Evolutionary conservation across 2,888 invertebrate species (phyloP).

Genomic region (Diplolepis rosae): DNA sequence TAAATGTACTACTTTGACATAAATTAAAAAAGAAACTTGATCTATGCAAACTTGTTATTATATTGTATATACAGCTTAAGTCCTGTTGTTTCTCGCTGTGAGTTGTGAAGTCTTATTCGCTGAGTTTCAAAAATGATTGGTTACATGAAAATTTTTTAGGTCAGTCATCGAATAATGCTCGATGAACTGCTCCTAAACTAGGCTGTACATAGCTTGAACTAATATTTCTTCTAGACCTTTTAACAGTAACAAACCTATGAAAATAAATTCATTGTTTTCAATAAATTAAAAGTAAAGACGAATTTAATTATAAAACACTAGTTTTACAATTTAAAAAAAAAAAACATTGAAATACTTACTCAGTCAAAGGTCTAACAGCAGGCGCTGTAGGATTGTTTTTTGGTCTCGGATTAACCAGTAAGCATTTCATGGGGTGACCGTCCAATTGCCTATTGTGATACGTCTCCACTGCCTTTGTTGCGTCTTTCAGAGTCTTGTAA

Average conservation of each 20-base stretch:
- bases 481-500: conserved; percentile 89
- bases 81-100: not conserved
- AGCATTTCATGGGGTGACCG: conserved; percentile 94
- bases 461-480: conserved; percentile 91
- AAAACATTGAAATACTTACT: conserved; percentile 57
- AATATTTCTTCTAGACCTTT: conserved; percentile 63
- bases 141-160: not conserved
- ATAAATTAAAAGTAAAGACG: too few species aligned
- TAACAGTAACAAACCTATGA: conserved; percentile 31
- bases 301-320: not conserved
- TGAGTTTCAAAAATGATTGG: not conserved
- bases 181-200: conserved; percentile 70
- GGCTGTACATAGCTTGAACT: conserved; percentile 69
- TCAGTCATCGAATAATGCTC: conserved; percentile 69
- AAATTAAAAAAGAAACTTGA: not conserved
- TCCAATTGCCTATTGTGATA: conserved; percentile 95
- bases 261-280: conserved; percentile 33
- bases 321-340: not conserved
- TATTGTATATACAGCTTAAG: not conserved
- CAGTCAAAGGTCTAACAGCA: conserved; percentile 69
- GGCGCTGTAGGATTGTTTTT: conserved; percentile 78
- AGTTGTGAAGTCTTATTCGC: not conserved
- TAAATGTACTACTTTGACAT: not conserved
- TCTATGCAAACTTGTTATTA: not conserved
- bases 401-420: conserved; percentile 86